Evolutionary conservation across 1,140 invertebrate genomes (phyloP), one percentile per base, ranked within the genome.

Genomic region (Zaprionus davidi): DNA sequence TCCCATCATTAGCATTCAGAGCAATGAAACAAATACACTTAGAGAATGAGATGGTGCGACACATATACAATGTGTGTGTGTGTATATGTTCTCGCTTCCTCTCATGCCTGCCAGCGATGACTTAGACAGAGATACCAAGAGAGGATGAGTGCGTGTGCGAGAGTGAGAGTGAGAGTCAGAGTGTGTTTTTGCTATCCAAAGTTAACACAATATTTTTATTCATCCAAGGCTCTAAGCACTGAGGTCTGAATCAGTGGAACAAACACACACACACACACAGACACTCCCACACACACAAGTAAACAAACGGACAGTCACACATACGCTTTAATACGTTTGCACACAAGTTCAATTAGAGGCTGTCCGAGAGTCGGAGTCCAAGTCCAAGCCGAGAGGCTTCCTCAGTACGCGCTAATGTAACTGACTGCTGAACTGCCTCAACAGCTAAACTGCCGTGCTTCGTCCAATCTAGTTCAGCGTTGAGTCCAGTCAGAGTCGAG

Each of bases 21-120:
- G 86, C 85, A 90, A 90, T 90, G 85, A 90, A 90, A 90, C 86
- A 90, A 90, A 90, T 90, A 90, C 86, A 85, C 85, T 90, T 90
- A 78, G 70, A 69, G 75, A 63, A 57, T 12, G 72, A 69, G 78
- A 71, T 67, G 77, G 71, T 49, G 63, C 26, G 60, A 60, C 44
- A 41, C 15, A 34, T 41, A 51, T 34, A 34, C 28, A 31, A 31
- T n/a, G n/a, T 58, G 62, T 44, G 17, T 34, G 31, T 34, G 46
- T 28, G 38, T 34, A 34, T 34, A 34, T 34, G 31, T 22, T 64
- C 71, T 60, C 44, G 24, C 71, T 60, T 31, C 7, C 67, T 51
- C 74, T 70, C 70, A 70, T 26, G 71, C 57, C 71, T 36, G 71
- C 44, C n/a, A 41, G 49, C 59, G 49, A 38, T 64, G 62, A 64